A percentile compares a stretch with the other conserved stretches of the same genome.
These are phyloP conservation scores for Aporophyla nigra DNA, from an alignment of 2,888 invertebrate species.

Conservation along the genomic window DNA sequence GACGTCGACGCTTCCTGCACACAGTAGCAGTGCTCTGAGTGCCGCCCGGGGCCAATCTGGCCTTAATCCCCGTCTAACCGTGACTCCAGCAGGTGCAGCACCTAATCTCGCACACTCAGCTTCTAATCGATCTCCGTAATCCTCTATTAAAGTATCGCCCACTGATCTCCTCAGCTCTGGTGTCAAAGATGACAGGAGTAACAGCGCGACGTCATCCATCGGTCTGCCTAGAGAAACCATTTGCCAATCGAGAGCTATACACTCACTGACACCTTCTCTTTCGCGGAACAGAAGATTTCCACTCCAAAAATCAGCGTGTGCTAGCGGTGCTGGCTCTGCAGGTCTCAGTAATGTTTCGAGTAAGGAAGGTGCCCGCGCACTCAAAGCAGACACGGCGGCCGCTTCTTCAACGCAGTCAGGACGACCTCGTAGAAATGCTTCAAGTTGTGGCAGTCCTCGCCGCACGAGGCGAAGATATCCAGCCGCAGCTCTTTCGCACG, in stretches of 20 bases:
- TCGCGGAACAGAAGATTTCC: conserved; percentile 94
- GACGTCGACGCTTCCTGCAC: conserved; percentile 95
- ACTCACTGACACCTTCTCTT: conserved; percentile 89
- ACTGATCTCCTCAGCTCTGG: conserved; percentile 93
- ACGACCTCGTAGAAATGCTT: conserved; percentile 93
- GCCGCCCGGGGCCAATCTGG: conserved; percentile 93
- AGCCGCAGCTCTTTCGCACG: conserved; percentile 94
- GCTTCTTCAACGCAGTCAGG: conserved; percentile 92
- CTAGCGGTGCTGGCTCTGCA: conserved; percentile 94
- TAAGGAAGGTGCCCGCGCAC: conserved; percentile 93
- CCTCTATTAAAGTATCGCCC: conserved; percentile 92
- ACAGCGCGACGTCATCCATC: conserved; percentile 94
- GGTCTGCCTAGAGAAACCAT: conserved; percentile 95
- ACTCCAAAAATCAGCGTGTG: conserved; percentile 96
- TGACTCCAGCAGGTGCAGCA: conserved; percentile 90
- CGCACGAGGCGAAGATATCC: conserved; percentile 95
- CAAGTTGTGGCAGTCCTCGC: conserved; percentile 94
- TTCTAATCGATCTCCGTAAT: conserved; percentile 93
- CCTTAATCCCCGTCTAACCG: conserved; percentile 87
- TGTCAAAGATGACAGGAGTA: conserved; percentile 94
- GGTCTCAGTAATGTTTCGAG: conserved; percentile 93
- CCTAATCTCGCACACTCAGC: conserved; percentile 91
- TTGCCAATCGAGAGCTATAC: conserved; percentile 95
- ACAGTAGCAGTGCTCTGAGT: conserved; percentile 93
- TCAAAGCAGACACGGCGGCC: conserved; percentile 92